These are phyloP conservation scores for Thalassaphorura encarpata DNA, from an alignment of 1,140 invertebrate species.

Conservation along the genomic window DNA sequence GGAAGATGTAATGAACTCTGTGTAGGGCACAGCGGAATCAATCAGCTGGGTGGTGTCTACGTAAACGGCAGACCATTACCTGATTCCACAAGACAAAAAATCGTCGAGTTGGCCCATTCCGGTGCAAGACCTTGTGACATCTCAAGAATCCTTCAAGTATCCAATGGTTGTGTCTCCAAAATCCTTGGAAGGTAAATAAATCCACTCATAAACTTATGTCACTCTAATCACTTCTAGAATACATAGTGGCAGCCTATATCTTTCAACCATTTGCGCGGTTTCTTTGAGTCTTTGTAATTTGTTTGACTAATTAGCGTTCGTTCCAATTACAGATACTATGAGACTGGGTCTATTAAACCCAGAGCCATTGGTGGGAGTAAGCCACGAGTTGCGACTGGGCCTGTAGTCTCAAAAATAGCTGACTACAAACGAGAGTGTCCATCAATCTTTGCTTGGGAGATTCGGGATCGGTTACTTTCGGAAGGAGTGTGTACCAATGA, in stretches of 20 bases:
- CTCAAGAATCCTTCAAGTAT: constrained; percentile 89
- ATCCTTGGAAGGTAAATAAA: constrained; percentile 77
- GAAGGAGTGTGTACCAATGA: constrained; percentile 98
- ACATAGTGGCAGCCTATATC: too few species aligned
- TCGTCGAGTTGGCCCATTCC: constrained; percentile 93
- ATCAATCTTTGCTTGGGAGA: constrained; percentile 98
- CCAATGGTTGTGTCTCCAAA: constrained; percentile 91
- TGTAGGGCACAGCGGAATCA: constrained; percentile 88
- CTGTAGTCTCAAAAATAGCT: constrained; percentile 87
- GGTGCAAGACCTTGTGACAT: constrained; percentile 97
- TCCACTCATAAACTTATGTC: too few species aligned
- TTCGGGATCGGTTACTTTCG: constrained; percentile 83
- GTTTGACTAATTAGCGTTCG: constrained; percentile 1
- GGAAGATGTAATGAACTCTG: too few species aligned
- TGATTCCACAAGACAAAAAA: constrained; percentile 92
- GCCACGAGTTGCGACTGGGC: constrained; percentile 87
- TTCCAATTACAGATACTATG: constrained; percentile 79
- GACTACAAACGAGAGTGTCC: constrained; percentile 93
- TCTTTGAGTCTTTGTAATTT: constrained; percentile 10
- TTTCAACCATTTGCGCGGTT: too few species aligned
- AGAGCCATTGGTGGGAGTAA: constrained; percentile 92
- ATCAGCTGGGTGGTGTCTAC: constrained; percentile 96
- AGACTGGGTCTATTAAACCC: constrained; percentile 94
- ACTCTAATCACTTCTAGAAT: too few species aligned
- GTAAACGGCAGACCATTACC: constrained; percentile 94